Evolutionary conservation across 2,113 vertebrate species (phyloP), one percentile per base, ranked within the genome.

Genomic region (Chroicocephalus ridibundus): DNA sequence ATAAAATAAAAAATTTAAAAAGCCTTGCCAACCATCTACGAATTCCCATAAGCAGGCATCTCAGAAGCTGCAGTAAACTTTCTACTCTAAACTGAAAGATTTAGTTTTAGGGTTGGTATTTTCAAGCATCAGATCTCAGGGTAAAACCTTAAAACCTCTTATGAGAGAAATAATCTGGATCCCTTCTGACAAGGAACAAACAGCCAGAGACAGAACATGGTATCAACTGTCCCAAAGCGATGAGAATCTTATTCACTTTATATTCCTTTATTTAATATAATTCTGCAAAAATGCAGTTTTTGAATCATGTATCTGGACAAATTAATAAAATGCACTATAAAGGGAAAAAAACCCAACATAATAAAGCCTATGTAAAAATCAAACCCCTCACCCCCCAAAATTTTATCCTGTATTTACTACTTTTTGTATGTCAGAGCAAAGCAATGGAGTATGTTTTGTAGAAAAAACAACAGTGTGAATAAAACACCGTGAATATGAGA

Each of bases 341-440:
- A 60, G 5, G 10, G 20, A 22, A 66, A 51, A 34, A 61, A 84
- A 72, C 3, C 72, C 3, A 61, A 15, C 25, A 40, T 5, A 25
- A 66, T 22, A 57, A 92, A 76, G 11, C 2, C 24, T 49, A 79
- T 40, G 8, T 69, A 69, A 91, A 75, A 69, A 31, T 32, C 7
- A 25, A 5, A 0, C 11, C 26, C 26, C 26, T 54, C 26, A 5
- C 2, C 0, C 2, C 2, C 3, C 3, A 5, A 11, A 26, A n/a
- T 86, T 94, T 93, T 62, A 17, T 31, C 19, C 72, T 3, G 0
- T 42, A 29, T 90, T 77, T 55, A 55, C 15, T 51, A 32, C 1
- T 15, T 84, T 82, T 61, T 34, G 6, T 27, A 40, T 18, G 13
- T 31, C 47, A 66, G 46, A 77, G n/a, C 34, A 88, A 81, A 92